These are phyloP conservation scores for Operophtera brumata DNA, from an alignment of 2,888 invertebrate genomes.

Conservation along the genomic window DNA sequence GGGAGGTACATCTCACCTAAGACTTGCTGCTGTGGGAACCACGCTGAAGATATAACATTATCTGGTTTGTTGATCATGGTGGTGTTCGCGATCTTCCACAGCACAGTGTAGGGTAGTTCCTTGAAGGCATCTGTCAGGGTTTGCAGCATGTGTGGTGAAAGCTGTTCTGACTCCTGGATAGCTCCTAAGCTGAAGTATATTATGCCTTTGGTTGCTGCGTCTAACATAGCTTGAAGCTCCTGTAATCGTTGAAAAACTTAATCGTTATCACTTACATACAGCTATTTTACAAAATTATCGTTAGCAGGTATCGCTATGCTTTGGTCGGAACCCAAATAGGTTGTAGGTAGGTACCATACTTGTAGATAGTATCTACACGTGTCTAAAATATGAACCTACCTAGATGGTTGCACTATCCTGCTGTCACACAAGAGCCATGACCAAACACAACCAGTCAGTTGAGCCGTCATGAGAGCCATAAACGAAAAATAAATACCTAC, in stretches of 20 bases:
- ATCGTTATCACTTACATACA: neutral
- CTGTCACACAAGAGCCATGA: too few relatives aligned
- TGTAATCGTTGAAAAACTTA: constrained; percentile 41
- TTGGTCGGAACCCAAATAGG: too few relatives aligned
- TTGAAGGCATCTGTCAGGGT: constrained; percentile 68
- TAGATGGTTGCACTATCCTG: too few relatives aligned
- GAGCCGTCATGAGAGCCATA: too few relatives aligned
- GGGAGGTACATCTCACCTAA: constrained; percentile 71
- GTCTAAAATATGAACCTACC: too few relatives aligned
- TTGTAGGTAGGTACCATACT: too few relatives aligned
- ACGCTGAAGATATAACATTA: constrained; percentile 68
- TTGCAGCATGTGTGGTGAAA: constrained; percentile 60
- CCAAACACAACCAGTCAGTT: too few relatives aligned
- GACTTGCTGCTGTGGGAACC: constrained; percentile 81
- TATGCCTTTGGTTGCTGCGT: constrained; percentile 67
- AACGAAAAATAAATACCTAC: constrained; percentile 41
- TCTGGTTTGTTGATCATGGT: constrained; percentile 61
- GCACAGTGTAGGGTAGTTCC: constrained; percentile 70
- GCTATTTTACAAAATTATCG: neutral
- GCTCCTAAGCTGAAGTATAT: constrained; percentile 78
- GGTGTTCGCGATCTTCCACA: constrained; percentile 78
- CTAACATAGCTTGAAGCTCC: constrained; percentile 58
- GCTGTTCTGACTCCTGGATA: constrained; percentile 65
- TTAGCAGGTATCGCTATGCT: too few relatives aligned
- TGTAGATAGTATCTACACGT: too few relatives aligned